These are phyloP conservation scores for Ashinkailepas kermadecensis DNA, from an alignment of 2,888 invertebrate genomes.

Conservation along the genomic window DNA sequence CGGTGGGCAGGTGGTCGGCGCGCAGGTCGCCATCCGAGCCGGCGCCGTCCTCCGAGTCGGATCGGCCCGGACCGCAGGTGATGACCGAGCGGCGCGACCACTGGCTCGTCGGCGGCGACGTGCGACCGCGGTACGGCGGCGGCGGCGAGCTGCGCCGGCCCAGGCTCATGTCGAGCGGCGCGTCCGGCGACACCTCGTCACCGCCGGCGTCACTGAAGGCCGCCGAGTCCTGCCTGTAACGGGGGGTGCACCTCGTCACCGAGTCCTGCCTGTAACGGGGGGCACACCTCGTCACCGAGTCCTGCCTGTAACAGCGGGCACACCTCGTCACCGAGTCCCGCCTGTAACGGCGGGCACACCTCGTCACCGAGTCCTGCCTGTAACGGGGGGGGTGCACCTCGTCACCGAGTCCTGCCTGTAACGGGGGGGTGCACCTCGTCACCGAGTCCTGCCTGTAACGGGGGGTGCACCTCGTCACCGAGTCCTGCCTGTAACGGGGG, in stretches of 20 bases:
- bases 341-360: neutral
- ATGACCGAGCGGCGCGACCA: neutral
- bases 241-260: neutral
- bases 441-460: neutral
- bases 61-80: slow-evolving; percentile 1
- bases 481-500: neutral
- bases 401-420: neutral
- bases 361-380: neutral
- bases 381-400: neutral
- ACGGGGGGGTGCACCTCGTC: neutral
- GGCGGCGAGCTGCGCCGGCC: slow-evolving; percentile 10
- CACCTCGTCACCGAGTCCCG: neutral
- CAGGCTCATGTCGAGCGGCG: neutral
- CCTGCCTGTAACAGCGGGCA: neutral
- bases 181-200: neutral
- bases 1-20: neutral
- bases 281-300: neutral
- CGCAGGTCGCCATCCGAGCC: slow-evolving; percentile 2
- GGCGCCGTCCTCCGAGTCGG: slow-evolving; percentile 16
- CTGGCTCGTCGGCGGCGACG: neutral
- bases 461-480: neutral
- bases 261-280: neutral
- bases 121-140: neutral
- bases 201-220: neutral
- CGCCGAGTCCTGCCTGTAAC: slow-evolving; percentile 1